Evolutionary conservation across 2,113 vertebrate species (phyloP), one percentile per base, ranked within the genome.

Genomic region (Albula glossodonta): DNA sequence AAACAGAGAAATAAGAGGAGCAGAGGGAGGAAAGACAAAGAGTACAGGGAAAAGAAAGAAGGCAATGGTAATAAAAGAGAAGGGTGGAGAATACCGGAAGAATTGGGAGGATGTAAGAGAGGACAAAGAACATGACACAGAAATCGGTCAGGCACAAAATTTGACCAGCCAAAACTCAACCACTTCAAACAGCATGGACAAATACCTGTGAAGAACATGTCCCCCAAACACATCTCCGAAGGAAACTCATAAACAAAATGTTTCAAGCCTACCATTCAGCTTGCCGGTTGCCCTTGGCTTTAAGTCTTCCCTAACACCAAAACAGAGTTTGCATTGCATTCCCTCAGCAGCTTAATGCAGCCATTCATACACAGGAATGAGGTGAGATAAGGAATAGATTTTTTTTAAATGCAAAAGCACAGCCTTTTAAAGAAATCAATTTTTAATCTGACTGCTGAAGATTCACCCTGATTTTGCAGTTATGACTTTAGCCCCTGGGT

Each of bases 381-480:
- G 53, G 70, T 12, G 19, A 51, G 41, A 80, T 52, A 85, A 85
- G 48, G 78, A 49, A 66, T 80, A 8, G 78, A 31, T 81, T 60
- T 31, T 51, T 53, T 51, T 81, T 0, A 66, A 80, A 80, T 80
- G 78, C 25, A 12, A 48, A 48, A 66, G 78, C 56, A 17, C 12
- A 13, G 84, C 56, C 51, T 80, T 85, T 85, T 25, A 80, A 57
- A 80, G 60, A 13, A 80, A 85, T 63, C 78, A 53, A 41, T 81
- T 81, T 85, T 85, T 81, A 85, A 80, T 80, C 49, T 50, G 57
- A 25, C 22, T 66, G 84, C 49, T 11, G 52, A 78, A 83, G 53
- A 82, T 56, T 83, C 53, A 9, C 51, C n/a, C 66, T 66, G 48
- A 79, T 87, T 51, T 77, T 11, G 49, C 51, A 9, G 6, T 66